phyloP scores from a whole-genome alignment of 2,797 vertebrate genomes.

The Trachurus trachurus region DNA sequence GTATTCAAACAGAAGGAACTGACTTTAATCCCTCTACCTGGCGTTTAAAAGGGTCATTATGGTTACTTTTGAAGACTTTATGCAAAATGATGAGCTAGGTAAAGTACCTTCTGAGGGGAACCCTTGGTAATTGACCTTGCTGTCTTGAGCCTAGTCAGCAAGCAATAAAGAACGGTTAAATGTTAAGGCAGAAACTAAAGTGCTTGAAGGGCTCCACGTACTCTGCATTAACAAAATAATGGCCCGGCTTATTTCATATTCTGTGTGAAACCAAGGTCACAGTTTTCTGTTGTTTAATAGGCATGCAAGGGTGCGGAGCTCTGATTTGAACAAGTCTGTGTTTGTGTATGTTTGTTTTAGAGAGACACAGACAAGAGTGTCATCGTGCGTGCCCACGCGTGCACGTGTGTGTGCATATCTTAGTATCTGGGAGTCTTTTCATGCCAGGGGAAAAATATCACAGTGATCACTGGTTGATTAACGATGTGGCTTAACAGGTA shows the following conservation, averaged over 20 bases:
- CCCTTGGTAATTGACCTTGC: slow-evolving; percentile 86
- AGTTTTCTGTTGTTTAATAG: slow-evolving; percentile 84
- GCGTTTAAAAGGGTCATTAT: slow-evolving; percentile 74
- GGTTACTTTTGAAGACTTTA: slow-evolving; percentile 73
- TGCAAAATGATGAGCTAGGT: slow-evolving; percentile 79
- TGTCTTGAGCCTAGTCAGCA: slow-evolving; percentile 87
- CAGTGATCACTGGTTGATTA: slow-evolving; percentile 81
- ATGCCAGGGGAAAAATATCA: slow-evolving; percentile 80
- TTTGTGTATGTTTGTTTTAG: slow-evolving; percentile 10
- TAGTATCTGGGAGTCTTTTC: slow-evolving; percentile 82
- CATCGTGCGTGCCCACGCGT: not conserved
- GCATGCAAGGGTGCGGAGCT: slow-evolving; percentile 45
- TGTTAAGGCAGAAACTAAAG: slow-evolving; percentile 85
- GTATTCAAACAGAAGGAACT: slow-evolving; percentile 72
- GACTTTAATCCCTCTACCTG: slow-evolving; percentile 67
- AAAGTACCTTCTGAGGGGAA: slow-evolving; percentile 75
- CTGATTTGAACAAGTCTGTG: slow-evolving; percentile 21
- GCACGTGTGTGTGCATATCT: slow-evolving; percentile 32
- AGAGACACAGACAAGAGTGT: not conserved
- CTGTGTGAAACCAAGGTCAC: slow-evolving; percentile 87
- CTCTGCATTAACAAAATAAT: slow-evolving; percentile 86
- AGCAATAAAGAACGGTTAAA: slow-evolving; percentile 87
- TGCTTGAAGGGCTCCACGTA: slow-evolving; percentile 84
- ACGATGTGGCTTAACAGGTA: slow-evolving; percentile 75
- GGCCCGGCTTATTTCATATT: slow-evolving; percentile 86